phyloP scores from a whole-genome alignment of 2,113 vertebrate genomes.

The Synchiropus splendidus region DNA sequence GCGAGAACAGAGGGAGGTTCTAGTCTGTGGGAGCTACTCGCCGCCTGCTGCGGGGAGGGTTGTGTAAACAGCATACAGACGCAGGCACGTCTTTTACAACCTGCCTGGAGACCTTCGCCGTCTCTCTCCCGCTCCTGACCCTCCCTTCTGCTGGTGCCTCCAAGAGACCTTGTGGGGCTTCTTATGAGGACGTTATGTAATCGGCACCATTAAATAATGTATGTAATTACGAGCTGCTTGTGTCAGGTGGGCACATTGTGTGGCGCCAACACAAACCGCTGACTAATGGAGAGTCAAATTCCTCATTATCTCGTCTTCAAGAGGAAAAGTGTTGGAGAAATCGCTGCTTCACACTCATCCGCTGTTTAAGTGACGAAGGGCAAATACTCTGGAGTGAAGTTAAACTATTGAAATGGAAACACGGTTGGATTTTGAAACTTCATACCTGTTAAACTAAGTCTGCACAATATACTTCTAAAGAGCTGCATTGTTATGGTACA shows the following conservation, averaged over 20 bases:
- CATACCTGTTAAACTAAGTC: too few species aligned
- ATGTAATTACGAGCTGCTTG: conserved; percentile 32
- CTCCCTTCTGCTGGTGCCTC: conserved; percentile 10
- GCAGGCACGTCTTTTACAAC: neutral
- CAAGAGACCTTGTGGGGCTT: conserved; percentile 28
- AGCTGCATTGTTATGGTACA: too few species aligned
- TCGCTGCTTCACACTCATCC: too few species aligned
- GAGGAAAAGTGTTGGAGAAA: neutral
- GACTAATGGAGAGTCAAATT: conserved; percentile 1
- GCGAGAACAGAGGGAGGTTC: neutral
- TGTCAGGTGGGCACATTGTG: conserved; percentile 13
- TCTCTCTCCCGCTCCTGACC: neutral
- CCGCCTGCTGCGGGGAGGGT: conserved; percentile 2
- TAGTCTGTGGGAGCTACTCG: conserved; percentile 24
- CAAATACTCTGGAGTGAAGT: too few species aligned
- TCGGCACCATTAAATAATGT: conserved; percentile 19
- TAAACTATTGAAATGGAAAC: too few species aligned
- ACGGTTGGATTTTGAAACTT: too few species aligned
- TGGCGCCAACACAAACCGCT: conserved; percentile 4
- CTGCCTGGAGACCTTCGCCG: conserved; percentile 10
- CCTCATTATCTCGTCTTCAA: conserved; percentile 6
- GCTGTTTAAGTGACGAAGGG: too few species aligned
- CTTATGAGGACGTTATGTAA: conserved; percentile 34
- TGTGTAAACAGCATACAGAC: conserved; percentile 10
- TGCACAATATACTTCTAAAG: too few species aligned